Evolutionary conservation across 2,113 vertebrate species (phyloP), one percentile per base, ranked within the genome.

Genomic region (Pipa parva): DNA sequence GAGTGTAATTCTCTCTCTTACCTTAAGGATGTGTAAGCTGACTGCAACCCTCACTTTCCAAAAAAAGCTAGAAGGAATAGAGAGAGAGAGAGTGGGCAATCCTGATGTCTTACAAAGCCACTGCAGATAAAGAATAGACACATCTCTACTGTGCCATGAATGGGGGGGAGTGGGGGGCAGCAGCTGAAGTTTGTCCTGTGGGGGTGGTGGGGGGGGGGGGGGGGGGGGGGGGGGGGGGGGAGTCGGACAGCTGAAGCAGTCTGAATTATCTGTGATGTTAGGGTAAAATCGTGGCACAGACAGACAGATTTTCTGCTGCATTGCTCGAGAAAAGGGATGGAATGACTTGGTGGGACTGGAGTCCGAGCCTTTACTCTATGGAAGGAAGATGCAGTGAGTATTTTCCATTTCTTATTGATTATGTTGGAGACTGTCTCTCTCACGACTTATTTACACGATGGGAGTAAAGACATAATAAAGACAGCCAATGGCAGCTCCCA

Each of bases 371-470:
- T 21, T 48, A 59, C 18, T 59, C 87, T 90, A 92, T 91, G 92
- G 88, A 89, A 89, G 85, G 90, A 88, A 92, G 85, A 92, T 87
- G 92, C 92, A 91, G 95, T 98, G 85, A 97, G 95, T 96, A 92
- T 71, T 1, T 17, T 4, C 4, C 0, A 58, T 55, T 49, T 10
- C 7, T 6, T 49, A 10, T 20, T 20, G 8, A n/a, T 22, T 49
- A 33, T 49, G 7, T 59, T 49, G 28, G 22, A 15, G 8, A n/a
- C n/a, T n/a, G 28, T 24, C 13, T 21, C 36, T 7, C 46, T 68
- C 45, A 36, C 57, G 51, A 58, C 21, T 66, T 66, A 66, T 65
- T 65, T 4, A 65, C 15, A 27, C 25, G 24, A 46, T 65, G 51
- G 54, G 55, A 56, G 29, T 31, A n/a, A 56, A 45, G 51, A 28